Conservation (phyloP, 2,113 vertebrate genomes). For the Varanus salvator region DNA sequence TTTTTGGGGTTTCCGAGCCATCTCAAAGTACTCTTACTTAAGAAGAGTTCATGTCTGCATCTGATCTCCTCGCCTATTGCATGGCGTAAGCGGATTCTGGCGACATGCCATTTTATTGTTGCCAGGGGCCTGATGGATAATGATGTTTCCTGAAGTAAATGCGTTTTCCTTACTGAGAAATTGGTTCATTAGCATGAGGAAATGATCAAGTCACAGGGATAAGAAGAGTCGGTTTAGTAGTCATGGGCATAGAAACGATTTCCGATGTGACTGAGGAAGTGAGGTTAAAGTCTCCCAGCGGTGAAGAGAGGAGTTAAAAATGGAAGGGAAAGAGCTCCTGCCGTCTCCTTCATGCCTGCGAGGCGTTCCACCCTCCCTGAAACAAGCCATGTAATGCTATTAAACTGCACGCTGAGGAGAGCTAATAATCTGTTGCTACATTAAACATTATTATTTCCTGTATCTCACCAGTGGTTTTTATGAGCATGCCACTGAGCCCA, state of each 20-base stretch:
- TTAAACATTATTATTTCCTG: slow-evolving; percentile 70
- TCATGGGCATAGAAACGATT: neutral
- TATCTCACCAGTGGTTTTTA: slow-evolving; percentile 63
- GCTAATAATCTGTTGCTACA: slow-evolving; percentile 65
- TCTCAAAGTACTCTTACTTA: slow-evolving; percentile 57
- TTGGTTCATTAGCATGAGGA: slow-evolving; percentile 67
- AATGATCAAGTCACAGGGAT: slow-evolving; percentile 50
- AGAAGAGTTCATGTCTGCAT: slow-evolving; percentile 49
- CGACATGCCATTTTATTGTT: slow-evolving; percentile 66
- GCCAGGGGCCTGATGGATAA: slow-evolving; percentile 64
- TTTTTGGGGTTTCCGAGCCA: neutral
- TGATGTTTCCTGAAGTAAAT: slow-evolving; percentile 71
- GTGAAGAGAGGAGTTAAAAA: neutral
- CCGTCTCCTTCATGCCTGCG: neutral
- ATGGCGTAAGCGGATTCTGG: slow-evolving; percentile 66
- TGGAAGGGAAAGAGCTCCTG: neutral
- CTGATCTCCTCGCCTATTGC: slow-evolving; percentile 51
- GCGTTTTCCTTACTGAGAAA: slow-evolving; percentile 56
- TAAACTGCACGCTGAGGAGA: slow-evolving; percentile 50
- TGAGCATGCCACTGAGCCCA: slow-evolving; percentile 57
- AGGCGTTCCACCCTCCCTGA: slow-evolving; percentile 13
- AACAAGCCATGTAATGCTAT: slow-evolving; percentile 22
- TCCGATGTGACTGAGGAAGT: neutral
- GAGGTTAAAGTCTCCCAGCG: slow-evolving; percentile 22
- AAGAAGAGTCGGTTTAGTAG: slow-evolving; percentile 37